Conservation (phyloP, 2,113 vertebrate genomes). For the Vireo altiloquus region DNA sequence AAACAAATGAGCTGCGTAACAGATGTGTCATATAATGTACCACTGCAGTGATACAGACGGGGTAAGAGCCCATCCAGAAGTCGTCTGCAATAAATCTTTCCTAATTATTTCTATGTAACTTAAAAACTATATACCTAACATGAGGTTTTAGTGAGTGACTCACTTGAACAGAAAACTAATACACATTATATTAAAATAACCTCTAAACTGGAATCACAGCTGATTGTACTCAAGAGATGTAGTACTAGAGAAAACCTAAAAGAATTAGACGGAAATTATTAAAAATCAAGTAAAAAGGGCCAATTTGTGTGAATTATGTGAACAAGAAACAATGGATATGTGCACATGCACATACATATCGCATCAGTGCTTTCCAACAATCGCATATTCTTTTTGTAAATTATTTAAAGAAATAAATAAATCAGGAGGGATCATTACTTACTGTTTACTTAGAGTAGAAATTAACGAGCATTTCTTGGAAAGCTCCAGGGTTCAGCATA, state of each 20-base stretch:
- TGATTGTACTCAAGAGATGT: not conserved
- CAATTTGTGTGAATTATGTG: constrained; percentile 41
- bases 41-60: not conserved
- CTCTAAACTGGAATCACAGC: not conserved
- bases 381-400: constrained; percentile 37
- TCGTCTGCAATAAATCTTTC: not conserved
- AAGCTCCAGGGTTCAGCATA: constrained; percentile 33
- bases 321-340: constrained; percentile 17
- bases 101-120: not conserved
- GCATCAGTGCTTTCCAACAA: constrained; percentile 59
- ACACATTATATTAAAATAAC: not conserved
- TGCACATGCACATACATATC: not conserved
- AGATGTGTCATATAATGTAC: constrained; percentile 38
- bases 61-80: not conserved
- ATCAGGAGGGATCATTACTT: constrained; percentile 46
- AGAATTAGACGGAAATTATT: not conserved
- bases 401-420: constrained; percentile 56
- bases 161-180: not conserved
- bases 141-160: not conserved
- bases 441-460: constrained; percentile 57
- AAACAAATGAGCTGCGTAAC: constrained; percentile 14
- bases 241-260: not conserved
- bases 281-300: constrained; percentile 3
- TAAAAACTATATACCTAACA: not conserved
- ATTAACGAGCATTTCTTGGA: constrained; percentile 38